Evolutionary conservation across 1,140 invertebrate species (phyloP).

Genomic region (Latrodectus geometricus): DNA sequence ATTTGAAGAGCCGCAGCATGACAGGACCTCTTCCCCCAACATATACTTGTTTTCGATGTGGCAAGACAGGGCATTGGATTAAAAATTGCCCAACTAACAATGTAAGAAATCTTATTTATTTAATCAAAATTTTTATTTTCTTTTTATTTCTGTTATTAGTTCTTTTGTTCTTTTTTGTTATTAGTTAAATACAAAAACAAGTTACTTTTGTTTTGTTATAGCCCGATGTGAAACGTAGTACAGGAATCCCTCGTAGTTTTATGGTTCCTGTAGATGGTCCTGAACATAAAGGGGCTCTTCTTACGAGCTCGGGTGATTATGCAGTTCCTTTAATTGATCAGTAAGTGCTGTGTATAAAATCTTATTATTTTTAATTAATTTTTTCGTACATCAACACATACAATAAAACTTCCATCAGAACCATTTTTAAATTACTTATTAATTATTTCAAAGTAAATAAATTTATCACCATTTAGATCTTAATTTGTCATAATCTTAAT

Average conservation of each 20-base stretch:
- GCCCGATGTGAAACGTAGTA: slow-evolving; percentile 87
- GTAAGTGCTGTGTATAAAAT: slow-evolving; percentile 74
- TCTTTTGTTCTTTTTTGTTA: neutral
- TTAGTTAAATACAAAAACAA: neutral
- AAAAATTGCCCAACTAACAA: slow-evolving; percentile 72
- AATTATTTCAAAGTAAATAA: no score
- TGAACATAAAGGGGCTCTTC: slow-evolving; percentile 88
- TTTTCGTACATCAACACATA: no score
- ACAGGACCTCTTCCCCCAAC: slow-evolving; percentile 87
- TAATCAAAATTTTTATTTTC: slow-evolving; percentile 39
- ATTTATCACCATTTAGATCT: no score
- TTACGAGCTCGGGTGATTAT: slow-evolving; percentile 91
- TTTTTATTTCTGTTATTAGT: slow-evolving; percentile 18
- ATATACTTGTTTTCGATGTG: slow-evolving; percentile 79
- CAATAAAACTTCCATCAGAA: no score
- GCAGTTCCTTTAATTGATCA: slow-evolving; percentile 91
- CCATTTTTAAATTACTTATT: no score
- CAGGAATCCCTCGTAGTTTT: slow-evolving; percentile 97
- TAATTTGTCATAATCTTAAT: no score
- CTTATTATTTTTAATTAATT: no score
- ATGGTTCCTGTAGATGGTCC: slow-evolving; percentile 93
- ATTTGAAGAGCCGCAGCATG: slow-evolving; percentile 82
- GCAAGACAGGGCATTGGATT: slow-evolving; percentile 75
- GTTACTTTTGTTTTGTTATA: slow-evolving; percentile 49
- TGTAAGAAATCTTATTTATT: slow-evolving; percentile 72